Conservation (phyloP, 1,140 invertebrate species). For the Papilio xuthus region DNA sequence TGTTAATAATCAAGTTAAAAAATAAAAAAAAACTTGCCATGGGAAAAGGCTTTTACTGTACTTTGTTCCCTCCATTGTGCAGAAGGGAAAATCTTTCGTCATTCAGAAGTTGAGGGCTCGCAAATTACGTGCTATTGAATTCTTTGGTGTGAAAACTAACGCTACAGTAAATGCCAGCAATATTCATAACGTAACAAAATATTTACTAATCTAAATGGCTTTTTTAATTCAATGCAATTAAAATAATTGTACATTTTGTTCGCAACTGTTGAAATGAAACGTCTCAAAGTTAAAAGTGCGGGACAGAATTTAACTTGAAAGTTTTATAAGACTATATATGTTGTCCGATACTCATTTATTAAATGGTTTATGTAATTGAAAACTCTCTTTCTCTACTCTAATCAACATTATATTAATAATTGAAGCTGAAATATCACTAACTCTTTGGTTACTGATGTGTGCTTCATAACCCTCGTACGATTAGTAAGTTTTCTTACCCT, state of each 20-base stretch:
- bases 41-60: neutral
- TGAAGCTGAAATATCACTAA: no score
- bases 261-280: neutral
- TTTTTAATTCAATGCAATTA: neutral
- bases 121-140: conserved; percentile 1
- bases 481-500: conserved; percentile 55
- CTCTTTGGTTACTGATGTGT: no score
- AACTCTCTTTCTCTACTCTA: no score
- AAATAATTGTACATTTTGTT: neutral
- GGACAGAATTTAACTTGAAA: neutral
- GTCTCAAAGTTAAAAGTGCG: neutral
- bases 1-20: no score
- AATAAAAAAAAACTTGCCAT: no score
- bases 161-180: neutral
- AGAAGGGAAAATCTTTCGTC: neutral
- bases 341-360: no score
- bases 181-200: neutral
- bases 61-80: neutral
- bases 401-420: no score
- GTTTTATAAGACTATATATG: no score
- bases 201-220: neutral
- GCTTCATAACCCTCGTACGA: no score
- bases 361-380: no score
- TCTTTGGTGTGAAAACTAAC: neutral
- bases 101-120: neutral